Evolutionary conservation across 2,797 vertebrate species (phyloP).

Genomic region (Parauchenoglanis ngamensis): DNA sequence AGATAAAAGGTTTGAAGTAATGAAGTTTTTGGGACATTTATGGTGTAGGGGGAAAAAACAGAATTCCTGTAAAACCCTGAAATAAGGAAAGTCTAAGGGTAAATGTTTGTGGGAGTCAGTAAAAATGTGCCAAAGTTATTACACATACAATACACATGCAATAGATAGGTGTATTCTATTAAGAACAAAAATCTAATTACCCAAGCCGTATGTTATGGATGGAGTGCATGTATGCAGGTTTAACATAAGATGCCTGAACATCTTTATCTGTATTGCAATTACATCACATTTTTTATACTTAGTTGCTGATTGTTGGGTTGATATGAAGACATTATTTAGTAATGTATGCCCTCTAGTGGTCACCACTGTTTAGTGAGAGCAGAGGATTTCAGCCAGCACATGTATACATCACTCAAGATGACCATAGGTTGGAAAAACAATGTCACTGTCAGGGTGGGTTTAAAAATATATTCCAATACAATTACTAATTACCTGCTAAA

Average conservation of each 20-base stretch:
- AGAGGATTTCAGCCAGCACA: not conserved
- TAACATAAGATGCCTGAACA: not conserved
- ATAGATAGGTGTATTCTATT: not conserved
- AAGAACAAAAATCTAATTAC: not conserved
- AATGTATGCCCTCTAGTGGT: slow-evolving; percentile 8
- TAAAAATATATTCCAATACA: too few relatives aligned
- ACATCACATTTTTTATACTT: not conserved
- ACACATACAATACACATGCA: not conserved
- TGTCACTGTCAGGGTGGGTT: too few relatives aligned
- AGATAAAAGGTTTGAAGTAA: not conserved
- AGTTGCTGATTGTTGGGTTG: too few relatives aligned
- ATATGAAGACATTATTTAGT: slow-evolving; percentile 1
- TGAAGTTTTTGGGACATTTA: not conserved
- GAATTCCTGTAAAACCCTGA: not conserved
- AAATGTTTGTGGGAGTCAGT: not conserved
- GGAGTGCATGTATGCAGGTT: not conserved
- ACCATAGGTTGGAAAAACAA: not conserved
- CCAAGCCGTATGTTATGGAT: not conserved
- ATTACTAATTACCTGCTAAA: too few relatives aligned
- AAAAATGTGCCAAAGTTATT: not conserved
- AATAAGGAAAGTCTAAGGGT: not conserved
- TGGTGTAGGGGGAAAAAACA: not conserved
- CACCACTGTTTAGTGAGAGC: not conserved
- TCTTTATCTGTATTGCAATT: not conserved
- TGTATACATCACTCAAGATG: not conserved